phyloP scores from a whole-genome alignment of 2,113 vertebrate genomes.

The Arenaria interpres region DNA sequence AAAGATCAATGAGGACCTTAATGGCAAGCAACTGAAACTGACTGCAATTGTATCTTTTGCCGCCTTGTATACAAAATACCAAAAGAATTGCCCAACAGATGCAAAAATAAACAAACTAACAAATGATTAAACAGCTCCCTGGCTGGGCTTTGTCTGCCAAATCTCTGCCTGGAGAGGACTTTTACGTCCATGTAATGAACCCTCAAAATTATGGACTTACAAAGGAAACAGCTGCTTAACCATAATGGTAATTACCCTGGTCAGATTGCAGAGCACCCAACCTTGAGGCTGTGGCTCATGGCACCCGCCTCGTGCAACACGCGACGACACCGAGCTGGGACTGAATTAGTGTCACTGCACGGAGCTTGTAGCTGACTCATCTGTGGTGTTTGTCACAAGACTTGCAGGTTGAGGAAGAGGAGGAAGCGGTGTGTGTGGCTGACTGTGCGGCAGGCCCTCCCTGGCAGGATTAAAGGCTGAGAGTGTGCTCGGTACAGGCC shows the following conservation, averaged over 20 bases:
- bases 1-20: neutral
- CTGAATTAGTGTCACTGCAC: neutral
- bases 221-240: slow-evolving; percentile 30
- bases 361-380: fast-evolving
- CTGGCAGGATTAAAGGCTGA: neutral
- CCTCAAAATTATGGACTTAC: slow-evolving; percentile 16
- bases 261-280: neutral
- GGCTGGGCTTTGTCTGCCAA: slow-evolving; percentile 7
- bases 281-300: neutral
- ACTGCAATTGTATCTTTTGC: neutral
- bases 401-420: neutral
- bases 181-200: slow-evolving; percentile 14
- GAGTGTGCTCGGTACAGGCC: too few relatives aligned
- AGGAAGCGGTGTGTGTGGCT: fast-evolving
- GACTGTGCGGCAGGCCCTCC: neutral
- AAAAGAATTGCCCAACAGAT: slow-evolving; percentile 49
- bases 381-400: neutral
- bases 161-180: slow-evolving; percentile 28
- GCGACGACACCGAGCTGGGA: fast-evolving
- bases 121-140: slow-evolving; percentile 43
- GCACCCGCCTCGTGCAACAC: neutral
- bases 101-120: slow-evolving; percentile 61
- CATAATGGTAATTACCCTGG: neutral
- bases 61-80: neutral
- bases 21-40: neutral